Conservation (phyloP, 2,113 vertebrate species). For the Hepsetus odoe region DNA sequence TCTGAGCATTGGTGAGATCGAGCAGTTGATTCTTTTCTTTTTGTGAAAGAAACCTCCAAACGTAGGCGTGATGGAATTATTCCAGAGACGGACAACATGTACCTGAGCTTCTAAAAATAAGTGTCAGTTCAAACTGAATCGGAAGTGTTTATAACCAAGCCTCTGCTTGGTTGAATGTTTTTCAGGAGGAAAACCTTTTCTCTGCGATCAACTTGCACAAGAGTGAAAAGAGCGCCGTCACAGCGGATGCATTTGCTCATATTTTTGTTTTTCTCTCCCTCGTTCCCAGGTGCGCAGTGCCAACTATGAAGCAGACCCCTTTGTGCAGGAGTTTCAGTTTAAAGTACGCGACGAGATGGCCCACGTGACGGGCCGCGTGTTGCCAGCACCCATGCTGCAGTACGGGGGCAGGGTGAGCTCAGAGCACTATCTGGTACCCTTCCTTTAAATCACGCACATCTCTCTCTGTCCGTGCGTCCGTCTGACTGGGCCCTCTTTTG, state of each 20-base stretch:
- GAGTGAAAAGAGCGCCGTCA: neutral
- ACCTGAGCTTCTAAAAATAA: constrained; percentile 30
- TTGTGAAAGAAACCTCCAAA: neutral
- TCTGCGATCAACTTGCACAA: neutral
- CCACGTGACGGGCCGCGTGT: constrained; percentile 95
- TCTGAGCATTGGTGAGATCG: neutral
- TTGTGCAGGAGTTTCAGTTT: constrained; percentile 98
- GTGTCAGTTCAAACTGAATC: constrained; percentile 20
- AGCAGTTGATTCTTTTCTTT: neutral
- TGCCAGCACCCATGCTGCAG: constrained; percentile 97
- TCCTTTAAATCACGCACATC: constrained; percentile 80
- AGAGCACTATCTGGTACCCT: constrained; percentile 85
- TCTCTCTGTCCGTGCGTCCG: constrained; percentile 72
- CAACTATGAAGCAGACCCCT: constrained; percentile 96
- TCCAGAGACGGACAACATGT: constrained; percentile 4
- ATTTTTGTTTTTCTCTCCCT: neutral
- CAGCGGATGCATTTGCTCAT: neutral
- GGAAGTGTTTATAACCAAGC: neutral
- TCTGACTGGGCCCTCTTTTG: constrained; percentile 56
- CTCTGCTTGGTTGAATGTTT: neutral
- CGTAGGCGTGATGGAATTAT: neutral
- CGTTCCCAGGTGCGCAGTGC: constrained; percentile 90
- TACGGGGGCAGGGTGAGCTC: constrained; percentile 97
- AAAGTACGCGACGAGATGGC: constrained; percentile 98
- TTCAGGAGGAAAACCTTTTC: neutral